These are phyloP conservation scores for Bombus impatiens DNA, from an alignment of 1,140 invertebrate species.

Conservation along the genomic window DNA sequence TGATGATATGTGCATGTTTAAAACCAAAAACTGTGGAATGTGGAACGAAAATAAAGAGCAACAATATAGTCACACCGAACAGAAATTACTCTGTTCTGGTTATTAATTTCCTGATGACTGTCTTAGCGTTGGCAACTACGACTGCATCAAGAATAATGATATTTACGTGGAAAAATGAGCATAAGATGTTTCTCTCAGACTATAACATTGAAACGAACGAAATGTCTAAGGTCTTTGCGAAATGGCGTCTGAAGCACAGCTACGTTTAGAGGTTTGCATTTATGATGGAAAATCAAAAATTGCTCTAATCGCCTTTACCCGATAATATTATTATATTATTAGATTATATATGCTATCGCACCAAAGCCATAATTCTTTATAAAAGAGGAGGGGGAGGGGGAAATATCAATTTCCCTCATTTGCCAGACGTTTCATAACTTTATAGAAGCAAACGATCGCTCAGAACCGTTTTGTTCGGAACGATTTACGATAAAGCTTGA, in stretches of 20 bases:
- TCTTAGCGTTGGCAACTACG: constrained; percentile 47
- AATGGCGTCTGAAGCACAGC: not conserved
- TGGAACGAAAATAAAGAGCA: not conserved
- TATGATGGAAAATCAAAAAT: not conserved
- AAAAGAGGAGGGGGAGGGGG: not conserved
- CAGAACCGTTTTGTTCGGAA: not conserved
- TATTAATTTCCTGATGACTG: constrained; percentile 41
- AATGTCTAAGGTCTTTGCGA: not conserved
- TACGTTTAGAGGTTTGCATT: not conserved
- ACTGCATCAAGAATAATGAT: constrained; percentile 34
- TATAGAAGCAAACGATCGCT: not conserved
- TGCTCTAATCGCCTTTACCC: not conserved
- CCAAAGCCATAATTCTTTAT: not conserved
- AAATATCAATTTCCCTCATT: not conserved
- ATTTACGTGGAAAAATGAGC: constrained; percentile 19
- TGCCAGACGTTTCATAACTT: not conserved
- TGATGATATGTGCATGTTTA: no score
- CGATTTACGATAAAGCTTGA: constrained; percentile 55
- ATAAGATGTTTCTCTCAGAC: not conserved
- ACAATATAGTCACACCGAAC: not conserved
- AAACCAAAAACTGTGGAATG: not conserved
- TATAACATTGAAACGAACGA: not conserved
- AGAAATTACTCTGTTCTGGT: not conserved
- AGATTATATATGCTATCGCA: not conserved
- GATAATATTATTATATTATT: not conserved